Percentiles rank a stretch among this genome's conserved stretches.
Conservation (phyloP, 1,140 invertebrate genomes). For the Lineus longissimus region DNA sequence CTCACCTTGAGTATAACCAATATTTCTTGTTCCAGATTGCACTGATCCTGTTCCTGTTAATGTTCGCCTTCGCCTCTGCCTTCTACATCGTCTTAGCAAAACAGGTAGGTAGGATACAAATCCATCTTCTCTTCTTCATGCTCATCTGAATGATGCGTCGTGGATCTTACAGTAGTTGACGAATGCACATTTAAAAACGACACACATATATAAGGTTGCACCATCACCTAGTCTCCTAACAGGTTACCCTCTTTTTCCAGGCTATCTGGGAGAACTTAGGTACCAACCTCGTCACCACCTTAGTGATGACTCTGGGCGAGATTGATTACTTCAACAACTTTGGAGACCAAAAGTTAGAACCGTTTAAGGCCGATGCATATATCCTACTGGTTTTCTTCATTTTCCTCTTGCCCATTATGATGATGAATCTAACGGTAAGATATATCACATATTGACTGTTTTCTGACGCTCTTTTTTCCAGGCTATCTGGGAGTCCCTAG, state of each 20-base stretch:
- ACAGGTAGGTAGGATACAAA: not conserved
- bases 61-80: constrained; percentile 13
- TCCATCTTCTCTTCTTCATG: no score
- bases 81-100: constrained; percentile 20
- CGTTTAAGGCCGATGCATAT: constrained; percentile 29
- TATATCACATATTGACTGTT: no score
- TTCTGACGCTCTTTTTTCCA: not conserved
- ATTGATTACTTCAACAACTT: constrained; percentile 34
- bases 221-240: no score
- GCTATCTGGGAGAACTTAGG: not conserved
- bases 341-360: constrained; percentile 15
- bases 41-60: constrained; percentile 18
- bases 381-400: constrained; percentile 32
- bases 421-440: constrained; percentile 44
- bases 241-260: not conserved
- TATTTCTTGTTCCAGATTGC: constrained; percentile 16
- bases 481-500: not conserved
- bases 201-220: no score
- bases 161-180: no score
- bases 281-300: constrained; percentile 8
- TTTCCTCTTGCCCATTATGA: constrained; percentile 35
- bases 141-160: no score
- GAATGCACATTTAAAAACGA: no score
- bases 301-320: constrained; percentile 44
- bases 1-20: no score